These are phyloP conservation scores for Agrochola lychnidis DNA, from an alignment of 2,888 invertebrate species.

Conservation along the genomic window DNA sequence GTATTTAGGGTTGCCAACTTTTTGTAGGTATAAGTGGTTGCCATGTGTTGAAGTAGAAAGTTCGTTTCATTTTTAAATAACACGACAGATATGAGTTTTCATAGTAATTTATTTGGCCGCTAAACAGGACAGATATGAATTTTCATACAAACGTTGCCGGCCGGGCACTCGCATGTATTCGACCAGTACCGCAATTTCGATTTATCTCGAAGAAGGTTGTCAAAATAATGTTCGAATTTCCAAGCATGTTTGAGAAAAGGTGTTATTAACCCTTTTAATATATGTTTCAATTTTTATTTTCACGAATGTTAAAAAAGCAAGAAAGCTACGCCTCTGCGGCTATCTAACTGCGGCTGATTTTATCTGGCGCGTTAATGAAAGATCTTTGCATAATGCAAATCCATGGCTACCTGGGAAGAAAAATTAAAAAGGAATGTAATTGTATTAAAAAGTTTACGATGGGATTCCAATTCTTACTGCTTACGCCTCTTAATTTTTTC, in stretches of 20 bases:
- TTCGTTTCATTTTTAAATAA: no score
- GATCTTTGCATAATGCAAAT: slow-evolving; percentile 60
- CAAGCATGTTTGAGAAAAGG: no score
- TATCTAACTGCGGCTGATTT: slow-evolving; percentile 35
- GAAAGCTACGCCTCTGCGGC: background rate
- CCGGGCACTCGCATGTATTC: no score
- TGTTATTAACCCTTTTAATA: background rate
- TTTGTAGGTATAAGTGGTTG: no score
- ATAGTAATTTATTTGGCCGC: no score
- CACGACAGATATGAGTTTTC: no score
- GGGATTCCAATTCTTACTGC: slow-evolving; percentile 29
- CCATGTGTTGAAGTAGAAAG: no score
- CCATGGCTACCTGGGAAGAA: slow-evolving; percentile 43
- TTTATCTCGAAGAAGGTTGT: no score
- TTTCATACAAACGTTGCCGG: no score
- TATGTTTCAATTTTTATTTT: slow-evolving; percentile 20
- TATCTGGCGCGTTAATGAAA: slow-evolving; percentile 54
- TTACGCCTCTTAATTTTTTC: slow-evolving; percentile 62
- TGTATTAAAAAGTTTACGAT: slow-evolving; percentile 47
- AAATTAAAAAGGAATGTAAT: slow-evolving; percentile 45
- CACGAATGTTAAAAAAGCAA: slow-evolving; percentile 16
- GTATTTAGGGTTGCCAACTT: background rate
- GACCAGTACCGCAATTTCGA: no score
- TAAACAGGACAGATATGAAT: no score
- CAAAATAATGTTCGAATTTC: no score